Conservation (phyloP, 2,113 vertebrate species). For the Circaetus cinerascens region DNA sequence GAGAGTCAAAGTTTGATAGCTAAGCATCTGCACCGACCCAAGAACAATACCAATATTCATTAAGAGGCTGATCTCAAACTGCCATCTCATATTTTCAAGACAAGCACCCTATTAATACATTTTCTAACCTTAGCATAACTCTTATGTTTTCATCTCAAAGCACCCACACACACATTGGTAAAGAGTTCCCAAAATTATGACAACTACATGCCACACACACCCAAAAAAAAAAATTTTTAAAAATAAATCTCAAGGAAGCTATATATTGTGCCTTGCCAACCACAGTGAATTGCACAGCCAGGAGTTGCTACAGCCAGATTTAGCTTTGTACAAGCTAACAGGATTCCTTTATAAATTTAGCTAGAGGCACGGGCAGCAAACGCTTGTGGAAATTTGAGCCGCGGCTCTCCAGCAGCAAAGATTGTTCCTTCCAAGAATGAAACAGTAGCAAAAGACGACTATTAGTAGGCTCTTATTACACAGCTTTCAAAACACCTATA, state of each 20-base stretch:
- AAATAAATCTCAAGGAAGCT: slow-evolving; percentile 38
- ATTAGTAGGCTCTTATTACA: slow-evolving; percentile 13
- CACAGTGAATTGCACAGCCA: slow-evolving; percentile 11
- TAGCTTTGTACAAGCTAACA: slow-evolving; percentile 51
- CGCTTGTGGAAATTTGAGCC: slow-evolving; percentile 58
- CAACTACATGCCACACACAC: background rate
- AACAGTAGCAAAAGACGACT: slow-evolving; percentile 17
- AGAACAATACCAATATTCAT: slow-evolving; percentile 63
- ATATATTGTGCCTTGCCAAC: slow-evolving; percentile 25
- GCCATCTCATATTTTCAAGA: slow-evolving; percentile 25
- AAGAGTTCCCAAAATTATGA: background rate
- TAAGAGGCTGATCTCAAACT: background rate
- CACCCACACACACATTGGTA: background rate
- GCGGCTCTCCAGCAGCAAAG: background rate
- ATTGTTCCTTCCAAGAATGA: slow-evolving; percentile 26
- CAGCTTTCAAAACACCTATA: slow-evolving; percentile 29
- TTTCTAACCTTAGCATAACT: slow-evolving; percentile 50
- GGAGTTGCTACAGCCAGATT: slow-evolving; percentile 54
- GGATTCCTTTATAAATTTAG: slow-evolving; percentile 73
- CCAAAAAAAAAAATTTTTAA: background rate
- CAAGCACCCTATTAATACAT: slow-evolving; percentile 22
- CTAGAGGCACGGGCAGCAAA: slow-evolving; percentile 46
- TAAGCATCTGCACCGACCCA: background rate
- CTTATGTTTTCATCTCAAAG: slow-evolving; percentile 5
- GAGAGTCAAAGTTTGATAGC: background rate